These are phyloP conservation scores for Protobothrops flavoviridis DNA, from an alignment of 2,113 vertebrate species.

Conservation along the genomic window DNA sequence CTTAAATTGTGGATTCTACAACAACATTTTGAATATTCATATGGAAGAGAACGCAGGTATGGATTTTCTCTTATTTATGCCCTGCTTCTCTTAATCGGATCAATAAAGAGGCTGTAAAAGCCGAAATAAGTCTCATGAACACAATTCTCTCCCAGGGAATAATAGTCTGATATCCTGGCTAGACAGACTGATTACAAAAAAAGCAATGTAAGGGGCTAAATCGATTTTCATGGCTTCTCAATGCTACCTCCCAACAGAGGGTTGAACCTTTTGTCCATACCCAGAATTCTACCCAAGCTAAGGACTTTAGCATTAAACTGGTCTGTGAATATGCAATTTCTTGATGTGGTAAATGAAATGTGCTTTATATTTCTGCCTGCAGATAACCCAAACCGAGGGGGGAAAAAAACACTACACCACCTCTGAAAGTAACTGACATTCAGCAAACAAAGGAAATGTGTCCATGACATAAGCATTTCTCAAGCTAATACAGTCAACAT, in stretches of 20 bases:
- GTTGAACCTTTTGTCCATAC: not conserved
- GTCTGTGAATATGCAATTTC: not conserved
- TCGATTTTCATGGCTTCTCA: not conserved
- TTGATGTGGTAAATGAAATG: too few relatives aligned
- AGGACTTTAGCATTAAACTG: not conserved
- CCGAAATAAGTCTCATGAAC: not conserved
- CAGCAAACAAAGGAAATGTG: not conserved
- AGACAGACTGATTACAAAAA: not conserved
- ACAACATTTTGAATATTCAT: not conserved
- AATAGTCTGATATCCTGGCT: not conserved
- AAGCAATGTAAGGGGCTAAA: not conserved
- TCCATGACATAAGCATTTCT: not conserved
- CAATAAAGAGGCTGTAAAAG: not conserved
- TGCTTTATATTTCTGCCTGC: not conserved
- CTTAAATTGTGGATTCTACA: not conserved
- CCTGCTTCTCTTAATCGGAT: not conserved
- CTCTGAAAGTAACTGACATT: not conserved
- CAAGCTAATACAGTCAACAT: not conserved
- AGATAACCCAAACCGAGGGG: not conserved
- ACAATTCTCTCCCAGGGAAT: not conserved
- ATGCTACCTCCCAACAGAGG: not conserved
- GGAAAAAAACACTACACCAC: not conserved
- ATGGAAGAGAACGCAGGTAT: not conserved
- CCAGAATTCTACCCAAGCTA: not conserved
- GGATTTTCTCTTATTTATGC: not conserved